phyloP scores from a whole-genome alignment of 2,113 vertebrate genomes.

The Archilochus colubris region DNA sequence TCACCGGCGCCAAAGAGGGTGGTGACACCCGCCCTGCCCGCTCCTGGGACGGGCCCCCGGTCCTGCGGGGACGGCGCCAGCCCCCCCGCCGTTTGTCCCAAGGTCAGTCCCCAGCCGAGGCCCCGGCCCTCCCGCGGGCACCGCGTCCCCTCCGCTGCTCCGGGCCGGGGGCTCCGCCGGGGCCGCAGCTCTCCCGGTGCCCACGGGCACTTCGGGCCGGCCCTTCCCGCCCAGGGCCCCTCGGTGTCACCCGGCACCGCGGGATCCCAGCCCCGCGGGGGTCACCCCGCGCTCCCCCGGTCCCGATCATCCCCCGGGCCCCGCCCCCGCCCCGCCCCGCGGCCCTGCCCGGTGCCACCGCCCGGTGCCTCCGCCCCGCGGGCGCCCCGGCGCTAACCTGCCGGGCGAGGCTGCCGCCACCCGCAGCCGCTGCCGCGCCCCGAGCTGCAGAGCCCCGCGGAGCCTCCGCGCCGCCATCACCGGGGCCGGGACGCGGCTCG shows the following conservation, averaged over 20 bases:
- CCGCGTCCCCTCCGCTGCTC: no score
- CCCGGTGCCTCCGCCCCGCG: neutral
- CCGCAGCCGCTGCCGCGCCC: constrained; percentile 16
- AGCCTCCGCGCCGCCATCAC: constrained; percentile 55
- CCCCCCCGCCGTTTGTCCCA: neutral
- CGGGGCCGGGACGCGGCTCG: constrained; percentile 3
- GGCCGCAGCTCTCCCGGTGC: neutral
- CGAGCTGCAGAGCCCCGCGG: constrained; percentile 11
- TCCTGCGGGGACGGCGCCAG: no score
- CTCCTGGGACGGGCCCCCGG: neutral
- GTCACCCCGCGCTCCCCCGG: neutral
- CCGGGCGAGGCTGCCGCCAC: neutral
- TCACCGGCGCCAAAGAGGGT: accelerated
- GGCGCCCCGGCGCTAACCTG: neutral
- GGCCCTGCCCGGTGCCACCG: neutral
- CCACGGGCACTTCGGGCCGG: neutral
- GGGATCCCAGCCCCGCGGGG: neutral
- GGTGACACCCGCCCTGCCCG: neutral
- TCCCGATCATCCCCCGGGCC: neutral
- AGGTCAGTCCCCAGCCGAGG: neutral
- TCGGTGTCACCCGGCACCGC: neutral
- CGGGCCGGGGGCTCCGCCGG: neutral
- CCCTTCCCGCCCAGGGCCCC: no score
- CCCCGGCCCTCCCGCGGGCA: neutral
- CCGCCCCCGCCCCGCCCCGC: neutral